A percentile compares a stretch with the other conserved stretches of the same genome.
Evolutionary conservation across 1,140 invertebrate species (phyloP).

Genomic region (Chymomyza costata): DNA sequence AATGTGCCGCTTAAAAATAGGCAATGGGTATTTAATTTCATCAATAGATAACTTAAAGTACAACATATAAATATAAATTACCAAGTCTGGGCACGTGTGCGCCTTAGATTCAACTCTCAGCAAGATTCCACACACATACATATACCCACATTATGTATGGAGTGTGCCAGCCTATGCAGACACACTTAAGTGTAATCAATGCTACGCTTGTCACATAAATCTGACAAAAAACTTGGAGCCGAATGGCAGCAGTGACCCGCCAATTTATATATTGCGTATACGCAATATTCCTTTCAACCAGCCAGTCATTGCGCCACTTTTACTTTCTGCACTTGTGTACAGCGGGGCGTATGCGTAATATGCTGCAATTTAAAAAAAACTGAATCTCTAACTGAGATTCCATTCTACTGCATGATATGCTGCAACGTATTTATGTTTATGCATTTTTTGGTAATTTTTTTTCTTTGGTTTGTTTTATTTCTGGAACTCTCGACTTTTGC

Average conservation of each 20-base stretch:
- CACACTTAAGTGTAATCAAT: constrained; percentile 29
- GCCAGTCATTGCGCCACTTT: constrained; percentile 24
- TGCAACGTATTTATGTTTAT: constrained; percentile 38
- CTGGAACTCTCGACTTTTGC: no score
- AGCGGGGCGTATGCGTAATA: constrained; percentile 61
- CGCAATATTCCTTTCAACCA: constrained; percentile 13
- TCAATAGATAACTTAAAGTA: constrained; percentile 15
- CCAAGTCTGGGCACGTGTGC: no score
- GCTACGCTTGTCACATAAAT: constrained; percentile 19
- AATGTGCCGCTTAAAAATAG: constrained; percentile 22
- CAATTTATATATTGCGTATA: no score
- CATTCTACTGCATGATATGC: constrained; percentile 30
- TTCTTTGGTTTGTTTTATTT: constrained; percentile 12
- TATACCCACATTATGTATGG: no score
- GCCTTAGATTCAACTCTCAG: no score
- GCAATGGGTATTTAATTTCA: constrained; percentile 18
- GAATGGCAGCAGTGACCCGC: no score
- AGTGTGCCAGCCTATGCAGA: constrained; percentile 3
- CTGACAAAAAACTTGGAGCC: constrained; percentile 31
- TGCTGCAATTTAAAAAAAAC: constrained; percentile 26
- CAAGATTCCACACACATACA: no score
- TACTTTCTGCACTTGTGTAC: constrained; percentile 35
- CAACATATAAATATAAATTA: not conserved
- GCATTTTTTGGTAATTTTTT: constrained; percentile 56
- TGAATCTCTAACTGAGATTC: no score